These are phyloP conservation scores for Pollimyrus isidori DNA, from an alignment of 2,113 vertebrate genomes.

Conservation along the genomic window DNA sequence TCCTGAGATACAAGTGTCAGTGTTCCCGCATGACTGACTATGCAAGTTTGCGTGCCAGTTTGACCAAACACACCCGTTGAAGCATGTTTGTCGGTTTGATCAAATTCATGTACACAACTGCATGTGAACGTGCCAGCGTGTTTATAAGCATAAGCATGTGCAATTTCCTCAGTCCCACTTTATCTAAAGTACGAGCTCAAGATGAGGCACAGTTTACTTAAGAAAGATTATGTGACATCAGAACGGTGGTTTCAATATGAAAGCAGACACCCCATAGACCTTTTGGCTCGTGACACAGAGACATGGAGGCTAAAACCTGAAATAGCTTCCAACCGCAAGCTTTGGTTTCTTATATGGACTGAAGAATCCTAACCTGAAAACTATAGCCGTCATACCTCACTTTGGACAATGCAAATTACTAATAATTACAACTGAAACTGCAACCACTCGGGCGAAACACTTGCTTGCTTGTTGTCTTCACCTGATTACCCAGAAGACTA, in stretches of 20 bases:
- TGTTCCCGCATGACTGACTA: background rate
- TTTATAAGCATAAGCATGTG: slow-evolving; percentile 20
- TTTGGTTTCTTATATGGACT: background rate
- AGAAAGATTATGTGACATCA: background rate
- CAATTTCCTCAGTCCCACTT: too few relatives aligned
- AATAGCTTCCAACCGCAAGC: background rate
- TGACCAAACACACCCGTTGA: background rate
- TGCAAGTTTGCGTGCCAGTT: background rate
- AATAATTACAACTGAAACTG: background rate
- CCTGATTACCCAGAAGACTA: background rate
- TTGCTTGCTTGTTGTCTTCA: background rate
- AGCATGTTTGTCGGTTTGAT: background rate
- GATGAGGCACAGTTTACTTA: background rate
- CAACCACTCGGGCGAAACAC: background rate
- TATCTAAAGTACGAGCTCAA: background rate
- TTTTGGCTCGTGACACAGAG: background rate
- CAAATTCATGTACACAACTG: background rate
- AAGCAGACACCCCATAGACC: background rate
- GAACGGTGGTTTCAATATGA: background rate
- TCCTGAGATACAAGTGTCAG: background rate
- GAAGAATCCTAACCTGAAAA: background rate
- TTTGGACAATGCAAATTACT: background rate
- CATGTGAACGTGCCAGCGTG: background rate
- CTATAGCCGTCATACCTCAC: background rate
- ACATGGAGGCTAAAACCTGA: background rate